A percentile compares a stretch with the other conserved stretches of the same genome.
phyloP scores from a whole-genome alignment of 2,113 vertebrate genomes.

The Mandrillus leucophaeus region DNA sequence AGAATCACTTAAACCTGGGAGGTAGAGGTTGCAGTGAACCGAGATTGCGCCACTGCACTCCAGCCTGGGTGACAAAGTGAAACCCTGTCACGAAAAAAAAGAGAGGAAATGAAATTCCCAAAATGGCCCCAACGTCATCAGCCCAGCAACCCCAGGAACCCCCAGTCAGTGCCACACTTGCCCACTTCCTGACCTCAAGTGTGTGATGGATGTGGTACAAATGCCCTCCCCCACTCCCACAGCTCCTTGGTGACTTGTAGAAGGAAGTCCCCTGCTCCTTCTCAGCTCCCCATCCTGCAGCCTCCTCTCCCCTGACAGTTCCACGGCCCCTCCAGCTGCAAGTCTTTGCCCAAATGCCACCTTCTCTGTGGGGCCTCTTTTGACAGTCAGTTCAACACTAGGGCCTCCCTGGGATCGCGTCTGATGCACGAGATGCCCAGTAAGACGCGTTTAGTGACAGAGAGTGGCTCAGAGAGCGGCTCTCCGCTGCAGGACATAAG shows the following conservation, averaged over 20 bases:
- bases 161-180: not conserved
- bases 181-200: not conserved
- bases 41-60: no score
- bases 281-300: not conserved
- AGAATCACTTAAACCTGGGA: no score
- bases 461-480: rapidly evolving
- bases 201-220: not conserved
- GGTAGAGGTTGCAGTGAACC: no score
- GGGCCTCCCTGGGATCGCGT: rapidly evolving
- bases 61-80: no score
- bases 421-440: not conserved
- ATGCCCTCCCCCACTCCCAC: not conserved
- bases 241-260: not conserved
- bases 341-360: no score
- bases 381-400: not conserved
- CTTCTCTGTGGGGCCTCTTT: not conserved
- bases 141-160: not conserved
- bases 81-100: no score
- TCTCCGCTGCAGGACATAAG: not conserved
- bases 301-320: not conserved
- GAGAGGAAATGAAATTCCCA: not conserved
- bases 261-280: not conserved
- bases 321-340: rapidly evolving
- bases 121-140: not conserved
- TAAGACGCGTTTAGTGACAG: not conserved